Percentiles rank a stretch among this genome's conserved stretches.
Evolutionary conservation across 1,140 invertebrate species (phyloP).

Genomic region (Nylanderia fulva): DNA sequence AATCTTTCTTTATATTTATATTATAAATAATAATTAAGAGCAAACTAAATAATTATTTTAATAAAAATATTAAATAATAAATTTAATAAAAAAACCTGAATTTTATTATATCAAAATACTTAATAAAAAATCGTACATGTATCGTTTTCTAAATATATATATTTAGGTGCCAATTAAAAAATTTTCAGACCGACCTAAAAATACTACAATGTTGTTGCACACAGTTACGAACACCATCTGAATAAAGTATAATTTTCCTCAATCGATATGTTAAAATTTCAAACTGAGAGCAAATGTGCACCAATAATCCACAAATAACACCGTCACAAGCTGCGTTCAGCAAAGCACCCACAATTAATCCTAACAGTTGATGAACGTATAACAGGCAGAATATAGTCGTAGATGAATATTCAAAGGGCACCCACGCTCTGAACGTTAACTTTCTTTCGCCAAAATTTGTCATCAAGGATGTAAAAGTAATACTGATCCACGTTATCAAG

Average conservation of each 20-base stretch:
- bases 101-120: too few relatives aligned
- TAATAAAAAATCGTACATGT: too few relatives aligned
- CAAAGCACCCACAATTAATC: background rate
- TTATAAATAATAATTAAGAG: too few relatives aligned
- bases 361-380: conserved; percentile 62
- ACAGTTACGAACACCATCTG: conserved; percentile 21
- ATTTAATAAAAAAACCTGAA: too few relatives aligned
- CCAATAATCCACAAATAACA: conserved; percentile 61
- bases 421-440: conserved; percentile 69
- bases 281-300: conserved; percentile 68
- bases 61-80: too few relatives aligned
- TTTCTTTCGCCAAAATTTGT: conserved; percentile 23
- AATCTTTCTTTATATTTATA: too few relatives aligned
- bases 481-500: conserved; percentile 46
- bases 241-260: conserved; percentile 6
- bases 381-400: background rate
- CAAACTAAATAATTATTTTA: too few relatives aligned
- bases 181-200: conserved; percentile 59
- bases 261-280: conserved; percentile 65
- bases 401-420: conserved; percentile 64
- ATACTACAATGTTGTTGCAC: conserved; percentile 68
- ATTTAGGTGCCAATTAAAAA: too few relatives aligned
- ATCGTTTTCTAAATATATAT: too few relatives aligned
- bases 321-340: conserved; percentile 59
- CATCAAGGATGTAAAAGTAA: conserved; percentile 56